A percentile compares a stretch with the other conserved stretches of the same genome.
Conservation (phyloP, 2,797 vertebrate genomes). For the Poeciliopsis paucimaculata region DNA sequence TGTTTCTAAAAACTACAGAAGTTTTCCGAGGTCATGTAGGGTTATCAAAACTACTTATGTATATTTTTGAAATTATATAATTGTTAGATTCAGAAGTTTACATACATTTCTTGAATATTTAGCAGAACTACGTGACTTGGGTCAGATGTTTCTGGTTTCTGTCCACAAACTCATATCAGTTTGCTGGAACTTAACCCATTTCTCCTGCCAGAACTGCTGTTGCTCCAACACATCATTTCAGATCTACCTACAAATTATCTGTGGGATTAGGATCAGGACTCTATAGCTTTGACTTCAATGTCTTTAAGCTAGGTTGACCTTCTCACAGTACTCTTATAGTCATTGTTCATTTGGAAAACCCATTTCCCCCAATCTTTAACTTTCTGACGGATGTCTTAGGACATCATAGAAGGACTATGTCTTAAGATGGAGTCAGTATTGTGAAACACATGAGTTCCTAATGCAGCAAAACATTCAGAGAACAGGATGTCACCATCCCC, state of each 20-base stretch:
- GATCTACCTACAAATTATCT: not conserved
- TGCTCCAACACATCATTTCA: not conserved
- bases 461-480: not conserved
- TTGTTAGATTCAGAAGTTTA: not conserved
- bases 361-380: not conserved
- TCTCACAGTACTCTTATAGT: not conserved
- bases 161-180: not conserved
- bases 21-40: not conserved
- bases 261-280: not conserved
- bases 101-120: not conserved
- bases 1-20: not conserved
- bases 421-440: not conserved
- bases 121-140: not conserved
- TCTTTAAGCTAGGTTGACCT: not conserved
- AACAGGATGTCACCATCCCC: not conserved
- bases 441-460: not conserved
- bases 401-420: not conserved
- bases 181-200: not conserved
- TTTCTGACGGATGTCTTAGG: not conserved
- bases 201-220: not conserved
- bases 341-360: not conserved
- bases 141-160: not conserved
- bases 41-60: not conserved
- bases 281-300: not conserved
- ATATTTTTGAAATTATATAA: not conserved